Evolutionary conservation across 1,140 invertebrate species (phyloP).

Genomic region (Meloidogyne floridensis): DNA sequence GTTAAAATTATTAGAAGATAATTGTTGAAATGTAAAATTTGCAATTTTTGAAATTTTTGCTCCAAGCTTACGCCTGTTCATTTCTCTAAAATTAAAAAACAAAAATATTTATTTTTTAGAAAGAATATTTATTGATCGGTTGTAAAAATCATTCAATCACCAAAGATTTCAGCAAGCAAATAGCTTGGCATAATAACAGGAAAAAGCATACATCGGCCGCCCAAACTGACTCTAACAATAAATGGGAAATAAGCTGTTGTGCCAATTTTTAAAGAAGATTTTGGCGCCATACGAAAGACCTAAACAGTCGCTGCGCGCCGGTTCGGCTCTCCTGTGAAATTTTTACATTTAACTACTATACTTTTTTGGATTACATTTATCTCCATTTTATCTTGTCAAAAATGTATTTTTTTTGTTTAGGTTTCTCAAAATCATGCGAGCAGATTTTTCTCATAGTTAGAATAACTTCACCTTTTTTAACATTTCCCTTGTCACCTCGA

Average conservation of each 20-base stretch:
- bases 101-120: not conserved
- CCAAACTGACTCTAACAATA: not conserved
- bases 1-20: not conserved
- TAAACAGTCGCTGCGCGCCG: not conserved
- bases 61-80: not conserved
- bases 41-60: conserved; percentile 3
- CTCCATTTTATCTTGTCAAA: no score
- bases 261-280: not conserved
- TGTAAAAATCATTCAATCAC: not conserved
- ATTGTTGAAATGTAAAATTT: conserved; percentile 6
- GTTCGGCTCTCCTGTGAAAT: no score
- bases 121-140: not conserved
- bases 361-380: no score
- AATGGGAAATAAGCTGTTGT: not conserved
- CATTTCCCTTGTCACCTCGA: no score
- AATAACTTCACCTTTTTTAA: no score
- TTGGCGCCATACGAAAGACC: not conserved
- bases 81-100: not conserved
- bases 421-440: no score
- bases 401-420: no score
- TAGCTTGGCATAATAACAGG: not conserved
- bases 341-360: no score
- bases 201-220: not conserved
- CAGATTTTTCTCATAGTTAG: no score
- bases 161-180: not conserved